Conservation (phyloP, 2,888 invertebrate genomes). For the Mamestra brassicae region DNA sequence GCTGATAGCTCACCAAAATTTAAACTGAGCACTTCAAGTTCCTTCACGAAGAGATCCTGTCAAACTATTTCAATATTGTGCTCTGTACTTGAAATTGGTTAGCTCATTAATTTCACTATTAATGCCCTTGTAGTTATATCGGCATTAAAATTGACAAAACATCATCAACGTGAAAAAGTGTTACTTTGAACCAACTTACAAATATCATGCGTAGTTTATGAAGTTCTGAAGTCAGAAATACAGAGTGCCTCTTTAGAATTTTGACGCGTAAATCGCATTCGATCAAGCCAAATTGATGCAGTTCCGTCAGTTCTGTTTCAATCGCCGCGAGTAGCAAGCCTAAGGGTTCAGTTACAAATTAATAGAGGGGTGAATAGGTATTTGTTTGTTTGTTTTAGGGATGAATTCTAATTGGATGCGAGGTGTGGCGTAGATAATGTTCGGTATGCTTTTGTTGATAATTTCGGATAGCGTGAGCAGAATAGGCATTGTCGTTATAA, state of each 20-base stretch:
- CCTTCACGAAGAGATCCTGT: too few species aligned
- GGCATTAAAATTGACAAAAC: too few species aligned
- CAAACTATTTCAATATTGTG: too few species aligned
- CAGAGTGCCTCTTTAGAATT: background rate
- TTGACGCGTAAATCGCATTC: background rate
- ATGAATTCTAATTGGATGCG: conserved; percentile 43
- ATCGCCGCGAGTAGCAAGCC: background rate
- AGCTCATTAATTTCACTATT: too few species aligned
- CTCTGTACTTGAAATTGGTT: too few species aligned
- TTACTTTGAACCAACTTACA: too few species aligned
- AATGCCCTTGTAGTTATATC: too few species aligned
- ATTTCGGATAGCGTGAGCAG: conserved; percentile 5
- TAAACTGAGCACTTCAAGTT: too few species aligned
- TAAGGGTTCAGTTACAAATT: conserved; percentile 37
- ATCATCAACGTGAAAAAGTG: too few species aligned
- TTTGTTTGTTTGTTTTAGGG: conserved; percentile 48
- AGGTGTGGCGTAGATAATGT: conserved; percentile 15
- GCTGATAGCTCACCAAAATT: background rate
- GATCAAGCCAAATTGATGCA: background rate
- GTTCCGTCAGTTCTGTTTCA: background rate
- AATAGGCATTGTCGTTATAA: conserved; percentile 9
- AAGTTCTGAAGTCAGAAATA: background rate
- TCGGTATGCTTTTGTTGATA: conserved; percentile 36
- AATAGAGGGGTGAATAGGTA: conserved; percentile 36
- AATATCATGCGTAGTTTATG: too few species aligned